Percentiles rank a stretch among this genome's conserved stretches.
Evolutionary conservation across 2,797 vertebrate species (phyloP).

Genomic region (Pseudopleuronectes americanus): DNA sequence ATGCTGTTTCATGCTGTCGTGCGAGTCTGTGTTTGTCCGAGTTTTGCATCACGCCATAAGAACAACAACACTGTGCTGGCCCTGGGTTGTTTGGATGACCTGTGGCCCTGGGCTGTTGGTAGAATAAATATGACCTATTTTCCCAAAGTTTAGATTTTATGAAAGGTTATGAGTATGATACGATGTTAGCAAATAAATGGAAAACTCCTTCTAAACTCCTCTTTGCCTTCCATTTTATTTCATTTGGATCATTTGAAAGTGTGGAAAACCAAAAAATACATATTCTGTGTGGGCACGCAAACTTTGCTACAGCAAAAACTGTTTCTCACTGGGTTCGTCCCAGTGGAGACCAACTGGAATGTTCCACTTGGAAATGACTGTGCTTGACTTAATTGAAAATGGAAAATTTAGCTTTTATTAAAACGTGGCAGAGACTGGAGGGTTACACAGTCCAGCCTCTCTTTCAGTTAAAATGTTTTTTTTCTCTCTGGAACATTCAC

Average conservation of each 20-base stretch:
- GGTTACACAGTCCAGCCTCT: background rate
- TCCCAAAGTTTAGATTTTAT: background rate
- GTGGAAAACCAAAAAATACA: background rate
- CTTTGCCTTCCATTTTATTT: too few relatives aligned
- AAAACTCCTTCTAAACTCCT: too few relatives aligned
- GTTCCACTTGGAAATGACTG: conserved; percentile 33
- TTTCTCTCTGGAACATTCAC: background rate
- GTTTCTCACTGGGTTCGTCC: conserved; percentile 8
- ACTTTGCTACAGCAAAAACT: conserved; percentile 15
- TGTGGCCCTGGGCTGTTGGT: background rate
- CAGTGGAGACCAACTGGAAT: conserved; percentile 19
- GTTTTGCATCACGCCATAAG: conserved; percentile 32
- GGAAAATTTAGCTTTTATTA: conserved; percentile 22
- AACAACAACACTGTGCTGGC: conserved; percentile 16
- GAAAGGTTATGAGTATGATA: too few relatives aligned
- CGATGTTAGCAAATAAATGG: too few relatives aligned
- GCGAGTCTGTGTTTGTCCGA: conserved; percentile 43
- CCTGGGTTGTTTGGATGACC: conserved; percentile 30
- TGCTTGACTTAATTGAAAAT: conserved; percentile 1
- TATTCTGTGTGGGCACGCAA: background rate
- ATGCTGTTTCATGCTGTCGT: conserved; percentile 16
- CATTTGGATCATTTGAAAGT: too few relatives aligned
- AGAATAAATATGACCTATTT: conserved; percentile 47
- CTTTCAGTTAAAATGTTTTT: background rate
- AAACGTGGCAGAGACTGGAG: conserved; percentile 7